These are phyloP conservation scores for Lamproptera curius DNA, from an alignment of 2,888 invertebrate genomes.

Conservation along the genomic window DNA sequence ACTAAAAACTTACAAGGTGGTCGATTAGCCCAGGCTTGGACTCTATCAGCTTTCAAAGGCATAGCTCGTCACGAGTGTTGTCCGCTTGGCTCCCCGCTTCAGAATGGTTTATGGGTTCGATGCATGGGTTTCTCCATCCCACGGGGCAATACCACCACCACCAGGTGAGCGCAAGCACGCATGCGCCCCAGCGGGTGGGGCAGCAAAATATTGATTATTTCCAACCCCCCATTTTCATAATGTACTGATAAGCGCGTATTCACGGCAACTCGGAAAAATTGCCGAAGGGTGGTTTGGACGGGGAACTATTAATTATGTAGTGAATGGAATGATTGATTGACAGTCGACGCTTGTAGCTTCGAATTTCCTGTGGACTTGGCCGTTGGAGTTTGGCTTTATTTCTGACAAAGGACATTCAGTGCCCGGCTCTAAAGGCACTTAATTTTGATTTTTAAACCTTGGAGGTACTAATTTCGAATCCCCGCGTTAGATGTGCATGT, in stretches of 20 bases:
- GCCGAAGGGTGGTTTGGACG: slow-evolving; percentile 46
- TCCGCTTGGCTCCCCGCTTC: slow-evolving; percentile 38
- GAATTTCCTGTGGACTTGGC: slow-evolving; percentile 18
- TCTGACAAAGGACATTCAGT: too few relatives aligned
- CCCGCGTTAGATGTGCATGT: too few relatives aligned
- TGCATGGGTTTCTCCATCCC: slow-evolving; percentile 50
- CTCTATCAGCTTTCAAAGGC: slow-evolving; percentile 1
- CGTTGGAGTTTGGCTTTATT: too few relatives aligned
- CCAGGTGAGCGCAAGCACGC: slow-evolving; percentile 57
- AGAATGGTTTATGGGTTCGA: slow-evolving; percentile 57
- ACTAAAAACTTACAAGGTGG: slow-evolving; percentile 36
- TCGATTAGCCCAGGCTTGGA: slow-evolving; percentile 22
- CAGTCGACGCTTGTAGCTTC: slow-evolving; percentile 37
- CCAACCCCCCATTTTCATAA: slow-evolving; percentile 59
- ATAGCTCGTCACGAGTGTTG: slow-evolving; percentile 30
- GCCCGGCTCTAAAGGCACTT: too few relatives aligned
- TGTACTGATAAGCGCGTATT: slow-evolving; percentile 63
- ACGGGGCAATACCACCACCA: slow-evolving; percentile 63
- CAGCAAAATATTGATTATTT: slow-evolving; percentile 67
- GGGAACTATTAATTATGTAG: slow-evolving; percentile 69
- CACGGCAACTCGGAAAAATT: slow-evolving; percentile 63
- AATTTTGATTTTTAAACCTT: too few relatives aligned
- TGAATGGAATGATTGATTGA: slow-evolving; percentile 64
- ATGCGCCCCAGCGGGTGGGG: slow-evolving; percentile 65
- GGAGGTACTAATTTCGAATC: too few relatives aligned